Base-by-base conservation (phyloP, 2,113 vertebrate species). In the Lontra canadensis region DNA sequence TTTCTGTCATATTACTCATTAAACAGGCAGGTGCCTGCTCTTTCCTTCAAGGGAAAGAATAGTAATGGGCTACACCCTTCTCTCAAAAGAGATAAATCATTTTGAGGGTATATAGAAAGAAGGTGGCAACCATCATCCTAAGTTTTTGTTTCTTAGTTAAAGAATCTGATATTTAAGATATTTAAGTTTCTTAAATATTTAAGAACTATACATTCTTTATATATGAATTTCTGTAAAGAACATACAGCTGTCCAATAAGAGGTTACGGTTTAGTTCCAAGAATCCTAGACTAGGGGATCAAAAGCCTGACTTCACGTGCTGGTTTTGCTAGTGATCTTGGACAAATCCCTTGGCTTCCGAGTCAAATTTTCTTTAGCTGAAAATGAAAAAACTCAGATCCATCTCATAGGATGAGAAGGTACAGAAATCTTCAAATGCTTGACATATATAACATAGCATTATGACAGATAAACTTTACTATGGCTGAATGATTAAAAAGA, bases 11-110 rank as follows among this genome's bases (percentile, higher is more conserved):
- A 96, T 98, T 95, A 83, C 94, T 98, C 88, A 98, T 71, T 0
- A 44, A 97, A 98, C 97, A 98, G 97, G 98, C 47, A 15, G 69
- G 57, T 98, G 98, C 97, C 57, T 98, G 98, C 96, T 94, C 96
- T 96, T 95, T 96, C 97, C 93, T 23, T 17, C 39, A 83, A 97
- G 95, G 94, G 95, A 96, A 97, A 95, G 81, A 95, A 95, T 91
- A 88, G 93, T 65, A 73, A 96, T 23, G 94, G 87, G 42, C 82
- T 97, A 96, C 97, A 97, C 82, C 98, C 97, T 98, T 97, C 61
- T 86, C 95, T 26, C 67, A 87, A 76, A 93, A 95, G 42, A 95
- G 17, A 97, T 52, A 74, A 94, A 95, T 96, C 98, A 98, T 83
- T 87, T 83, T 73, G 61, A 95, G 86, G 67, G 42, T 67, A 31